These are phyloP conservation scores for Indicator maculatus DNA, from an alignment of 2,113 vertebrate species.

Conservation along the genomic window DNA sequence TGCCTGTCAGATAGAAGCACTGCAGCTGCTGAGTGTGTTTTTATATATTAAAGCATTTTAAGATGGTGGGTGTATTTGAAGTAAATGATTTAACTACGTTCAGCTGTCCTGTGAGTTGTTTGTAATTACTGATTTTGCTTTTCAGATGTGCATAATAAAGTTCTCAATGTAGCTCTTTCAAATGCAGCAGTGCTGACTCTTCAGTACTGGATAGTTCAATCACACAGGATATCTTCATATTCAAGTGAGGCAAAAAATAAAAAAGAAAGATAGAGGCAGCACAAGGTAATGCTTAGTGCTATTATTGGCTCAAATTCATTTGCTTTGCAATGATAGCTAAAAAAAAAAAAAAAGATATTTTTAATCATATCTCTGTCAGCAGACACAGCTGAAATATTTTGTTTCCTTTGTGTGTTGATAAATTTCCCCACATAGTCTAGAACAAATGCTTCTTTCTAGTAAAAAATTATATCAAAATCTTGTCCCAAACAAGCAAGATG, in stretches of 20 bases:
- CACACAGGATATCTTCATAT: slow-evolving; percentile 67
- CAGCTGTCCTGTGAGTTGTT: slow-evolving; percentile 81
- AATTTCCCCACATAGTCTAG: background rate
- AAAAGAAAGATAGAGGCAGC: background rate
- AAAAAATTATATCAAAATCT: background rate
- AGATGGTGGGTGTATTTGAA: slow-evolving; percentile 69
- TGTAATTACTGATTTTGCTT: slow-evolving; percentile 79
- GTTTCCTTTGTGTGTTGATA: background rate
- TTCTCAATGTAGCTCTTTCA: slow-evolving; percentile 73
- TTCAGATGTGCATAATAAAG: slow-evolving; percentile 78
- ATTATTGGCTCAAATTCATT: slow-evolving; percentile 4
- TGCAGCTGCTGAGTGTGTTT: slow-evolving; percentile 58
- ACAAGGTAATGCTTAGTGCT: background rate
- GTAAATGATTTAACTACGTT: slow-evolving; percentile 78
- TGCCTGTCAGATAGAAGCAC: slow-evolving; percentile 18
- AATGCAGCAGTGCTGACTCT: slow-evolving; percentile 72
- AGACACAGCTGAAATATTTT: background rate
- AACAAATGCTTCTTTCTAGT: background rate
- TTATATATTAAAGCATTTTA: slow-evolving; percentile 71
- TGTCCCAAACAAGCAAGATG: background rate
- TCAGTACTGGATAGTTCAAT: slow-evolving; percentile 69
- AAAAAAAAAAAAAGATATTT: background rate
- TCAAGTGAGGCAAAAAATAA: slow-evolving; percentile 60
- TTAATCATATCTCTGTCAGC: slow-evolving; percentile 8
- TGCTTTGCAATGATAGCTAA: slow-evolving; percentile 14